Conservation (phyloP, 2,113 vertebrate species). For the Recurvirostra avosetta region DNA sequence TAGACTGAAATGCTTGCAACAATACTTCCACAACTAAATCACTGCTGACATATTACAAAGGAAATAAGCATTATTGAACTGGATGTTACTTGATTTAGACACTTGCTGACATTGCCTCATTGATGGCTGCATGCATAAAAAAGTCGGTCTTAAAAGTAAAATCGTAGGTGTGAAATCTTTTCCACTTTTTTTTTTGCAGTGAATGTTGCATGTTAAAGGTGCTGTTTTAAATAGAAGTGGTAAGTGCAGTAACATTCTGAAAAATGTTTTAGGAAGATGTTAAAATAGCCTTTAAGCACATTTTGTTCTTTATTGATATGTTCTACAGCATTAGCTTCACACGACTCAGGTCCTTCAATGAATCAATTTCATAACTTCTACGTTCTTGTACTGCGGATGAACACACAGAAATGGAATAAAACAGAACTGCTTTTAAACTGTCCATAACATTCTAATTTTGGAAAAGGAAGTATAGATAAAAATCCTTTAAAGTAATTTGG, state of each 20-base stretch:
- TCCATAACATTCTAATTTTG: not conserved
- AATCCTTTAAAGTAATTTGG: not conserved
- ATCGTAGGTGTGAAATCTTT: not conserved
- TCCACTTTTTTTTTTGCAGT: not conserved
- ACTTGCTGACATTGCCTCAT: not conserved
- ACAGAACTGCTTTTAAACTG: not conserved
- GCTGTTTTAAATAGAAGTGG: not conserved
- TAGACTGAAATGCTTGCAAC: not conserved
- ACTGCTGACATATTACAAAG: not conserved
- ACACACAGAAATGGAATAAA: not conserved
- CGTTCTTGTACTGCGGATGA: not conserved
- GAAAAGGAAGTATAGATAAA: not conserved
- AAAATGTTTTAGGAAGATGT: not conserved
- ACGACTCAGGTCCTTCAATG: not conserved
- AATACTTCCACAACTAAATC: not conserved
- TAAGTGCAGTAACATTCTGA: not conserved
- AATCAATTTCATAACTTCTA: not conserved
- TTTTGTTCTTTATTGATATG: not conserved
- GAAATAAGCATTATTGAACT: not conserved
- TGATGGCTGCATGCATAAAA: not conserved
- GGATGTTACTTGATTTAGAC: not conserved
- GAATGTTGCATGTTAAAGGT: not conserved
- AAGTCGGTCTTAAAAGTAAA: not conserved
- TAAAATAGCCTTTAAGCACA: not conserved
- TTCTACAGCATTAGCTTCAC: not conserved